Base-by-base conservation (phyloP, 1,140 invertebrate species). In the Penaeus vannamei region DNA sequence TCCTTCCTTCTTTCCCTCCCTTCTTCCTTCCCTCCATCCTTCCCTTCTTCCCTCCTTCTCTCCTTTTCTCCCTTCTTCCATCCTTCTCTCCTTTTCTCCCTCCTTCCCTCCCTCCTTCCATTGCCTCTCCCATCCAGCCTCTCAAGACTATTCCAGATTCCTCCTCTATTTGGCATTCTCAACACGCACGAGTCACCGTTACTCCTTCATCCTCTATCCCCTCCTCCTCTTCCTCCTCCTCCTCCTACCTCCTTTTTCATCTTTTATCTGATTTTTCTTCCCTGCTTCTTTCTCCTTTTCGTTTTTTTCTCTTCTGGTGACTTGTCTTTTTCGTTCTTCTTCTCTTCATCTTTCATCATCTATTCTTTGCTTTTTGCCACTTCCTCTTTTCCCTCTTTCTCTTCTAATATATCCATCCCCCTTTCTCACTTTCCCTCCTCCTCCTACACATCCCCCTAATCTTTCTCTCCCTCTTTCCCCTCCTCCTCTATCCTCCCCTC, bases 31-130 rank as follows among this genome's bases (percentile, higher is more conserved):
- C 2, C 46, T 42, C 42, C 36, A 22, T 59, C 53, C 46, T 26
- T 62, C 7, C 32, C 19, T 22, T 29, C 59, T 59, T 77, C 14
- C n/a, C 53, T 42, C 53, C 59, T 46, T 0, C 64, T 20, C 72
- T 53, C 60, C 59, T 42, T 72, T 72, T 46, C 85, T 85, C 36
- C 53, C 42, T 53, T 59, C 42, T 23, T 60, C 59, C 80, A n/a
- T 53, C 59, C 5, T 20, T 60, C 77, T 19, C 42, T 46, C n/a
- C 42, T 53, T 10, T 53, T 22, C 42, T 26, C 20, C 26, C 26
- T 53, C 61, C 29, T 46, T 61, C 29, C 22, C 8, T 22, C 14
- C 0, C 26, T 36, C 7, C 60, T n/a, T 32, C 36, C n/a, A 7
- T 32, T 20, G 12, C 22, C 22, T 22, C 19, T 22, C 66, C 12